phyloP scores from a whole-genome alignment of 2,797 vertebrate species.

The Brachyalestes nurse region DNA sequence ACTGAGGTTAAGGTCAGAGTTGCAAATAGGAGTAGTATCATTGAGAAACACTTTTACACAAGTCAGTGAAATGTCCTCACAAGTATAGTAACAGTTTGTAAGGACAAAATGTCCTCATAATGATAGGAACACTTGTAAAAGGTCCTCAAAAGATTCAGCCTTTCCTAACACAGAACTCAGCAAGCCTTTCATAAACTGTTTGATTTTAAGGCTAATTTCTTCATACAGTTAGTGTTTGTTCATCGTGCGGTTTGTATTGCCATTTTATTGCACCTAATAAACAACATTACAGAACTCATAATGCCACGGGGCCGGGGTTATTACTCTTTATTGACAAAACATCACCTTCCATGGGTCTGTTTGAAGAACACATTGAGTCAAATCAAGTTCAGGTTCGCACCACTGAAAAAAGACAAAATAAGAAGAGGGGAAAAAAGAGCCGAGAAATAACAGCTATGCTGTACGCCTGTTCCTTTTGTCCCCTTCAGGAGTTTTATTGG shows the following conservation, averaged over 20 bases:
- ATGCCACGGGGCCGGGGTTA: not conserved
- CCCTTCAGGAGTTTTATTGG: constrained; percentile 2
- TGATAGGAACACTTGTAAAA: no score
- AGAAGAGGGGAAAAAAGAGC: not conserved
- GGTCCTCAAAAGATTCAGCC: not conserved
- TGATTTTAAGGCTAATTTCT: not conserved
- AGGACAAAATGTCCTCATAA: no score
- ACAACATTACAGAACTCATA: constrained; percentile 9
- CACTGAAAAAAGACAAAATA: not conserved
- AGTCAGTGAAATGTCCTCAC: no score
- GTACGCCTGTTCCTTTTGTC: not conserved
- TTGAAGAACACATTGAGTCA: constrained; percentile 13
- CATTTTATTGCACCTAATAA: constrained; percentile 32
- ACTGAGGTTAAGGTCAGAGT: no score
- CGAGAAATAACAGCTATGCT: not conserved
- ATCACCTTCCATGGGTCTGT: not conserved
- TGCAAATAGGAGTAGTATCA: no score
- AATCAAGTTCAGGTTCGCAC: constrained; percentile 20
- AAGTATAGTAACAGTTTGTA: no score
- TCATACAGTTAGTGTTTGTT: not conserved
- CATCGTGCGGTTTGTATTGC: not conserved
- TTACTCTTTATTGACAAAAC: constrained; percentile 39
- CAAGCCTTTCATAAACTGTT: not conserved
- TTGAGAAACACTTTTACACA: no score
- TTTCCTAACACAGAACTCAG: not conserved